These are phyloP conservation scores for Scaptomyza parva DNA, from an alignment of 2,888 invertebrate genomes.

Conservation along the genomic window DNA sequence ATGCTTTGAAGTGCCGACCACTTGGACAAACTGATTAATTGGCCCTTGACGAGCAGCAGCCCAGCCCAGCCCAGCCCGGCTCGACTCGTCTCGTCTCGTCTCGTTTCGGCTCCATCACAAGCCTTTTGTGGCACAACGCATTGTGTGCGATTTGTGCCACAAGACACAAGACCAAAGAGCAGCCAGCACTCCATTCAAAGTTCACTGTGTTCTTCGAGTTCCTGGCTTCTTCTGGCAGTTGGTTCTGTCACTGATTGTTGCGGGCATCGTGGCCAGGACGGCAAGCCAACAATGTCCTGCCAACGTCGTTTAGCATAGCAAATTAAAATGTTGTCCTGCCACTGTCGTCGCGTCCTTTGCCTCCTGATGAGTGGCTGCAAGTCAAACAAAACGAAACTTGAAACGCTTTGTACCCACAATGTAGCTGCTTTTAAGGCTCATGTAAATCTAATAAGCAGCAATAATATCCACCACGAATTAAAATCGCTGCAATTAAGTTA, in stretches of 20 bases:
- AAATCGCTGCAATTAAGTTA: background rate
- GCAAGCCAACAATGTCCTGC: slow-evolving; percentile 37
- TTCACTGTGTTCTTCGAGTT: slow-evolving; percentile 10
- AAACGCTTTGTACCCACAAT: slow-evolving; percentile 40
- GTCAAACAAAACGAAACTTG: slow-evolving; percentile 43
- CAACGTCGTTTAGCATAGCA: slow-evolving; percentile 50
- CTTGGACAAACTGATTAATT: slow-evolving; percentile 74
- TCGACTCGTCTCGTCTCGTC: background rate
- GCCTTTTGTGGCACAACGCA: slow-evolving; percentile 46
- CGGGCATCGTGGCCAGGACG: slow-evolving; percentile 13
- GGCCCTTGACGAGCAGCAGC: slow-evolving; percentile 57
- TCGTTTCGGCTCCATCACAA: slow-evolving; percentile 5
- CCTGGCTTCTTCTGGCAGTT: slow-evolving; percentile 8
- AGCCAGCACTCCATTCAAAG: slow-evolving; percentile 9
- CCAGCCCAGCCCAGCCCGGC: background rate
- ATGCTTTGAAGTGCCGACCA: slow-evolving; percentile 52
- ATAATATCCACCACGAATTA: slow-evolving; percentile 4
- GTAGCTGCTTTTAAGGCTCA: slow-evolving; percentile 9
- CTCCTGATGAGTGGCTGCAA: slow-evolving; percentile 43
- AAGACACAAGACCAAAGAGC: slow-evolving; percentile 23
- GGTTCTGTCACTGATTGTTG: slow-evolving; percentile 43
- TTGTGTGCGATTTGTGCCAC: slow-evolving; percentile 48
- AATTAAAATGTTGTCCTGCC: slow-evolving; percentile 64
- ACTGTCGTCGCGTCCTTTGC: slow-evolving; percentile 29
- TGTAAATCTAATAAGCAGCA: slow-evolving; percentile 3